Conservation (phyloP, 1,140 invertebrate genomes). For the Rhopalosiphum padi region DNA sequence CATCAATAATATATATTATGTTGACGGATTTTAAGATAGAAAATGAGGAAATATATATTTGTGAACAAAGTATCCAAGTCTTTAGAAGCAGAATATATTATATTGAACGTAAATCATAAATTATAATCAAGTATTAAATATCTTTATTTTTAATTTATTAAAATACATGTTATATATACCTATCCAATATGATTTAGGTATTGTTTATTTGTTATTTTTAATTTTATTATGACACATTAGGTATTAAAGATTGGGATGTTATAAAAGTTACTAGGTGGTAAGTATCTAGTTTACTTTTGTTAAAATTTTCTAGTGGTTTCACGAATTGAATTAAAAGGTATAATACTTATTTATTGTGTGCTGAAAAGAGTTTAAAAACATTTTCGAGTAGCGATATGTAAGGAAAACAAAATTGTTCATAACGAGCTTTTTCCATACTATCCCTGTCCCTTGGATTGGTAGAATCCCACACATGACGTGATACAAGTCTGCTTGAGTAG, state of each 20-base stretch:
- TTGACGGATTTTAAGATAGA: too few species aligned
- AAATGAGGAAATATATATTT: too few species aligned
- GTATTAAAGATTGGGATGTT: background rate
- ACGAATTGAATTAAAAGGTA: background rate
- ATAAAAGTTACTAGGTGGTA: background rate
- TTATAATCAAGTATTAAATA: background rate
- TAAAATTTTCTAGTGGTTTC: background rate
- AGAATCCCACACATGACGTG: background rate
- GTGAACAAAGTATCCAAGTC: too few species aligned
- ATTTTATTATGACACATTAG: background rate
- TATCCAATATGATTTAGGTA: background rate
- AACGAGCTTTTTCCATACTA: slow-evolving; percentile 2
- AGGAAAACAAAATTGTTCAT: background rate
- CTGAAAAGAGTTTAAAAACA: background rate
- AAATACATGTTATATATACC: background rate
- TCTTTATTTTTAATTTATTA: background rate
- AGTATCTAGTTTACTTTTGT: background rate
- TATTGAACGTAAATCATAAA: too few species aligned
- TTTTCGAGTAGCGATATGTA: background rate
- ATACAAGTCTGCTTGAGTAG: slow-evolving; percentile 1
- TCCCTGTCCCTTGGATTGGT: too few species aligned
- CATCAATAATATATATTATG: too few species aligned
- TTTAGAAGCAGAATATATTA: too few species aligned
- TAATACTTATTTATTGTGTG: background rate
- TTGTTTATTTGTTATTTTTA: background rate